Conservation (phyloP, 1,140 invertebrate genomes). For the Metopolophium dirhodum region DNA sequence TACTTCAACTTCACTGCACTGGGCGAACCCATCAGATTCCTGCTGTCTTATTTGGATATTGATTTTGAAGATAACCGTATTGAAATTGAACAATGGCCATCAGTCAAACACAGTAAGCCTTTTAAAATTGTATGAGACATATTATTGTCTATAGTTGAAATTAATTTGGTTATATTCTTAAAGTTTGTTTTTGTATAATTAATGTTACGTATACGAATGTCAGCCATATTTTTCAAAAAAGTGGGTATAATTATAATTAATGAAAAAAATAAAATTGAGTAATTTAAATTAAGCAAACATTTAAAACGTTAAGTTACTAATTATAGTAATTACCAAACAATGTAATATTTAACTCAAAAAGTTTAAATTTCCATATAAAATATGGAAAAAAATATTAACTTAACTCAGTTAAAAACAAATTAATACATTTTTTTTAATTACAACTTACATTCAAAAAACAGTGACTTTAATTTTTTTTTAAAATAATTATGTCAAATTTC, state of each 20-base stretch:
- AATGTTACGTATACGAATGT: no score
- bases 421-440: background rate
- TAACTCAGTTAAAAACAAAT: background rate
- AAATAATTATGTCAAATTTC: background rate
- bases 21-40: constrained; percentile 72
- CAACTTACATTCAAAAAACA: background rate
- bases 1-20: constrained; percentile 75
- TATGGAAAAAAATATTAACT: background rate
- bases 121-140: background rate
- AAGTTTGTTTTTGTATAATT: no score
- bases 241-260: no score
- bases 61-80: constrained; percentile 73
- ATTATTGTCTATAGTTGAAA: background rate
- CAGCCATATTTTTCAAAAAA: no score
- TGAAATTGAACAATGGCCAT: constrained; percentile 64
- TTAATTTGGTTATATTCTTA: background rate
- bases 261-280: no score
- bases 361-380: background rate
- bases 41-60: constrained; percentile 71
- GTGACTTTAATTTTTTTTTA: background rate
- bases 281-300: no score
- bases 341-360: background rate
- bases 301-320: background rate
- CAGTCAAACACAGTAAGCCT: constrained; percentile 65
- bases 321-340: background rate